Base-by-base conservation (phyloP, 2,888 invertebrate species). In the Drosophila antonietae region DNA sequence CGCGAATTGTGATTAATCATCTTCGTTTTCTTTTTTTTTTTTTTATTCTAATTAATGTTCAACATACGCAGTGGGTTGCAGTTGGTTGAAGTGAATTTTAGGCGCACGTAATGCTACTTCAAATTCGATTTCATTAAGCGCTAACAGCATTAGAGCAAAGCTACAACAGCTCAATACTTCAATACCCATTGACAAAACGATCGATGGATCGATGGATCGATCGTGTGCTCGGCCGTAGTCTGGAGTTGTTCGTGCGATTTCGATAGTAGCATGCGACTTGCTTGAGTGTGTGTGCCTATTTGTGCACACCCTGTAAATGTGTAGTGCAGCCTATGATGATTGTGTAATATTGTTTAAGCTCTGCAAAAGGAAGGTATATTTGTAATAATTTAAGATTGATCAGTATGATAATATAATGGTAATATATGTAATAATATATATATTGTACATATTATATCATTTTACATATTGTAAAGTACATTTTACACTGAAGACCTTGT, bases 1-100 rank as follows among this genome's bases (percentile, higher is more conserved):
- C 71, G 83, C 37, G 83, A 85, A 88, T 85, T 80, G 80, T 88
- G 88, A 88, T 75, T 72, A 83, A 78, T 85, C 62, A 69, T 43
- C 71, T 61, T 51, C 37, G 44, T 44, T 58, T 43, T 55, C 37
- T 53, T 51, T 59, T 28, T 28, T 75, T 59, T 53, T 51, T 59
- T 28, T 28, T 75, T 59, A 58, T 68, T 75, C 60, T 51, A 67
- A 73, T 73, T 58, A 56, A 64, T 63, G 75, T 83, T 76, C 76
- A 67, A 81, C 63, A 79, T 83, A 78, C 81, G 83, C 78, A 49
- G 68, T 51, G 73, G 76, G 71, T 43, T 78, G 73, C 72, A 75
- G 20, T 33, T 37, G 18, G 57, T 51, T 51, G 33, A 33, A 51
- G 68, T 18, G 53, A 52, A 47, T 44, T 53, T 23, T 18, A 46